Evolutionary conservation across 2,113 vertebrate genomes (phyloP), one percentile per base, ranked within the genome.

Genomic region (Phrynocephalus versicolor): DNA sequence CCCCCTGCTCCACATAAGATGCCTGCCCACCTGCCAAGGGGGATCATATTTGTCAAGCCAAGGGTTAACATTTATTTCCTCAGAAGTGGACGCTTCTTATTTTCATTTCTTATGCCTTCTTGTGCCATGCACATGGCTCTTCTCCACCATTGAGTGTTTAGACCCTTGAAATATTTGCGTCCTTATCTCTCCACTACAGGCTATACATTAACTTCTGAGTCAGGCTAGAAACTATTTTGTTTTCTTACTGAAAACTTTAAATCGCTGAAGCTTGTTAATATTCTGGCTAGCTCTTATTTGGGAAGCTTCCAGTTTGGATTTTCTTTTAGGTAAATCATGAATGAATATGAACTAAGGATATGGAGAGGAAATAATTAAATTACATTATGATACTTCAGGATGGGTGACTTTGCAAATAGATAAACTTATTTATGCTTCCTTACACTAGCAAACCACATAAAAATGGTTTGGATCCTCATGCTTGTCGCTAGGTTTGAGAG

Each of bases 331-430:
- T 39, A 45, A n/a, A 70, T 83, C 19, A 13, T 35, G 58, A 64
- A 30, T n/a, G 67, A 23, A 87, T 10, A 85, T 57, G 88, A 82
- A 45, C 51, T 19, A 62, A 55, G 72, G 14, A 9, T 0, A 0
- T 70, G 0, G 65, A 51, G 60, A 1, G 60, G 81, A 86, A 88
- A 94, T 73, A 88, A 89, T 91, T 91, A 81, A 27, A 74, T 86
- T 39, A 55, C 33, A 71, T 89, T 71, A 37, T 41, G 55, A 78
- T 37, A 25, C 67, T 85, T 78, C 45, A 70, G 6, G 75, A 71
- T n/a, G 51, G 74, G 70, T 27, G 35, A 15, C 51, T 85, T 9
- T 6, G 16, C 9, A 39, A 70, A 39, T 4, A 70, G 65, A 16
- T 85, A 39, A 21, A 21, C 33, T 37, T 27, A 65, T 37, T 70